Base-by-base conservation (phyloP, 2,113 vertebrate species). In the Leuciscus idus region DNA sequence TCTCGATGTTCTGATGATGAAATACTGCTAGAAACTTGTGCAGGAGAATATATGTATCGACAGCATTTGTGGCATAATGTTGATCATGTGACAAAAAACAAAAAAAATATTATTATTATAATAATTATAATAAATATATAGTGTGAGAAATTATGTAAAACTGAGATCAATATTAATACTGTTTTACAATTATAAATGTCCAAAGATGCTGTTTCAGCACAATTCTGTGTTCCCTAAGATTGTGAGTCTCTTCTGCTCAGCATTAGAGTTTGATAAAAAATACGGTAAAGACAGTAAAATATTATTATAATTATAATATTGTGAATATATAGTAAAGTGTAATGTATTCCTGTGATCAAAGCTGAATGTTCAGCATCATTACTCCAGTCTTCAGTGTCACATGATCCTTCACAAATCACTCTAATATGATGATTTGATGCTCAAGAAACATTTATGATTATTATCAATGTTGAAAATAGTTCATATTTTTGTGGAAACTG, bases 331-430 rank as follows among this genome's bases (percentile, higher is more conserved):
- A 5, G 4, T 64, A 28, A 64, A 28, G 1, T 15, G 11, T 28
- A 5, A 28, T 33, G 7, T 66, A 66, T 30, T 66, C 0, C 12
- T 66, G 62, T 17, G 62, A 30, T 66, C 11, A 2, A 6, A 30
- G 26, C 62, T 64, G 26, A 28, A 64, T 39, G 0, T 43, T 36
- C 36, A 43, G 6, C 39, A 43, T 43, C 39, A 9, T 43, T 43
- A 43, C 39, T 66, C 11, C 62, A 66, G 28, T 68, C 30, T 68
- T 68, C 64, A 68, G 64, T 33, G 64, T 68, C 64, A 68, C 64
- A 19, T 36, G 64, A 36, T 19, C 64, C 23, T 68, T 36, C 64
- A 68, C 0, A 36, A 68, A 68, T 33, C 64, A 19, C 2, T 1
- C 0, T 68, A 9, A 68, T 68, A 9, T 36, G 15, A 7, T 3